These are phyloP conservation scores for Eulithis testata DNA, from an alignment of 2,888 invertebrate species.

Conservation along the genomic window DNA sequence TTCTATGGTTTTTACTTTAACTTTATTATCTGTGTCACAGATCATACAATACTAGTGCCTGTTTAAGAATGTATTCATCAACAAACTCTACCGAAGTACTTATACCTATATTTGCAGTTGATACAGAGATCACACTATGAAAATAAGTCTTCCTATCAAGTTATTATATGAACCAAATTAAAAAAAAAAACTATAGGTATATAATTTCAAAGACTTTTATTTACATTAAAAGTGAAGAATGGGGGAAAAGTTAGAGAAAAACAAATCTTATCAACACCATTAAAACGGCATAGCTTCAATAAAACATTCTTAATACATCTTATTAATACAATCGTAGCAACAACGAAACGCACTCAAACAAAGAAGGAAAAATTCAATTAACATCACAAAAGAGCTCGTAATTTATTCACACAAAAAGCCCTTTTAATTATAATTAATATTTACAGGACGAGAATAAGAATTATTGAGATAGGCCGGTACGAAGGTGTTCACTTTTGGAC, in stretches of 20 bases:
- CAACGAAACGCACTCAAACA: conserved; percentile 79
- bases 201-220: too few relatives aligned
- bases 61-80: too few relatives aligned
- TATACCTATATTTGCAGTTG: too few relatives aligned
- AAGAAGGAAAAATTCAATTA: conserved; percentile 77
- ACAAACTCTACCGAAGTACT: too few relatives aligned
- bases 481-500: conserved; percentile 22
- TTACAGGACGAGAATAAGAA: conserved; percentile 56
- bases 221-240: neutral
- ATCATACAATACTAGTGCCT: too few relatives aligned
- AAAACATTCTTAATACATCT: conserved; percentile 40
- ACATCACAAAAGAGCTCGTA: conserved; percentile 75
- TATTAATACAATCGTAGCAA: conserved; percentile 49
- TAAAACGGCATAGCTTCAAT: conserved; percentile 18
- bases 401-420: conserved; percentile 79
- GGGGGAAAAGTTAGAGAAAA: neutral
- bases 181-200: too few relatives aligned
- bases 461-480: conserved; percentile 42
- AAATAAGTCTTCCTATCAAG: too few relatives aligned
- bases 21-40: too few relatives aligned
- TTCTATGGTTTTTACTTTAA: too few relatives aligned
- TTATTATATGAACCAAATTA: too few relatives aligned
- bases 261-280: conserved; percentile 2
- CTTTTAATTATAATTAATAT: conserved; percentile 82
- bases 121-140: too few relatives aligned